Evolutionary conservation across 2,888 invertebrate species (phyloP).

Genomic region (Heliconius hortense): DNA sequence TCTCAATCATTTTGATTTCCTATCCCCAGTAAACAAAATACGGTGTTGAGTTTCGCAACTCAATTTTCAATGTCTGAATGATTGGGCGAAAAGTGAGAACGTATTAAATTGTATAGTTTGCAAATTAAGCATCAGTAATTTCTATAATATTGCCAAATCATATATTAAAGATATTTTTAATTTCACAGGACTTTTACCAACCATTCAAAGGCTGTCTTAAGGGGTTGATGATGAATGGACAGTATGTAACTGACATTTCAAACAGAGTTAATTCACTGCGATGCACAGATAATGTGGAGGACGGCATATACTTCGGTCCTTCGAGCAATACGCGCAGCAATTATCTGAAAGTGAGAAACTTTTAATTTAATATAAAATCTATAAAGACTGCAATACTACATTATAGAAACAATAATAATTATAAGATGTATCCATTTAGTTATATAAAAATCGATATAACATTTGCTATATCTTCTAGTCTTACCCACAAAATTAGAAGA

Average conservation of each 20-base stretch:
- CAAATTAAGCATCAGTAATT: too few relatives aligned
- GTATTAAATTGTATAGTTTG: too few relatives aligned
- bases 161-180: background rate
- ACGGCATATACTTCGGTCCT: slow-evolving; percentile 93
- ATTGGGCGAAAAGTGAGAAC: too few relatives aligned
- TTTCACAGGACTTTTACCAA: slow-evolving; percentile 80
- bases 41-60: too few relatives aligned
- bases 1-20: too few relatives aligned
- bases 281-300: slow-evolving; percentile 88
- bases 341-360: slow-evolving; percentile 84
- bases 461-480: background rate
- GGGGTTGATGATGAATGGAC: slow-evolving; percentile 87
- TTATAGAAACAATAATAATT: background rate
- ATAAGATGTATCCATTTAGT: background rate
- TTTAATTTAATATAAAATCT: background rate
- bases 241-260: slow-evolving; percentile 83
- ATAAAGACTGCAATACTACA: too few relatives aligned
- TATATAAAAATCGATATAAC: too few relatives aligned
- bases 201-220: slow-evolving; percentile 93
- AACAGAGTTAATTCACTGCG: slow-evolving; percentile 85
- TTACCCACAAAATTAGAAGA: too few relatives aligned
- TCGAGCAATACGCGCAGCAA: slow-evolving; percentile 82
- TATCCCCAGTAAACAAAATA: too few relatives aligned
- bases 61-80: too few relatives aligned
- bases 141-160: background rate